Evolutionary conservation across 1,140 invertebrate species (phyloP), one percentile per base, ranked within the genome.

Genomic region (Drosophila mayri): DNA sequence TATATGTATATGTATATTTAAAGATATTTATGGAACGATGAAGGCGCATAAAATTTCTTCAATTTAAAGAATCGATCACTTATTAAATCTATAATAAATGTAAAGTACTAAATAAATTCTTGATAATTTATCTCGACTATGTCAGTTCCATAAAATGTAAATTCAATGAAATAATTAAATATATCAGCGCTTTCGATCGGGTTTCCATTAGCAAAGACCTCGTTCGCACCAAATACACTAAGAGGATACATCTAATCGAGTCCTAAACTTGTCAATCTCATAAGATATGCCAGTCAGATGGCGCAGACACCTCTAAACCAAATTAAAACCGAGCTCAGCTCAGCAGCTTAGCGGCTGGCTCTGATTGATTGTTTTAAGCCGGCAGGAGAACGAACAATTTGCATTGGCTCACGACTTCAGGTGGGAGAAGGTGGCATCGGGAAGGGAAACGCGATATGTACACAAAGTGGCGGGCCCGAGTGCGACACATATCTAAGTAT

Each of bases 371-470:
- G 68, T 80, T 83, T 75, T 57, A 25, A 49, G 46, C 58, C 20
- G 35, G 62, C 7, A 32, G 11, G 49, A 61, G 59, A 64, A 75
- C 72, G 54, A 64, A 70, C 68, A 76, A 83, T 87, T 87, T 87
- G 84, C 84, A 87, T 87, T 83, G 60, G 85, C 73, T 87, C 84
- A 87, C 84, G 84, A 87, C 61, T 78, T 67, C 41, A 22, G 58
- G 44, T 55, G 43, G 41, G 43, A n/a, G 46, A 30, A 30, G 28
- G 28, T 30, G 22, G 25, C 25, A 25, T 11, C 47, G 16, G 47
- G 9, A n/a, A 11, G 47, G 47, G 47, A 50, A 30, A 30, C 47
- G 28, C 47, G 47, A 49, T 41, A 30, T 30, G 59, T 62, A 50
- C 22, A 49, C 14, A 61, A 40, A 44, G 30, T 61, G 43, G 38